These are phyloP conservation scores for Caradrina clavipalpis DNA, from an alignment of 2,888 invertebrate genomes.

Conservation along the genomic window DNA sequence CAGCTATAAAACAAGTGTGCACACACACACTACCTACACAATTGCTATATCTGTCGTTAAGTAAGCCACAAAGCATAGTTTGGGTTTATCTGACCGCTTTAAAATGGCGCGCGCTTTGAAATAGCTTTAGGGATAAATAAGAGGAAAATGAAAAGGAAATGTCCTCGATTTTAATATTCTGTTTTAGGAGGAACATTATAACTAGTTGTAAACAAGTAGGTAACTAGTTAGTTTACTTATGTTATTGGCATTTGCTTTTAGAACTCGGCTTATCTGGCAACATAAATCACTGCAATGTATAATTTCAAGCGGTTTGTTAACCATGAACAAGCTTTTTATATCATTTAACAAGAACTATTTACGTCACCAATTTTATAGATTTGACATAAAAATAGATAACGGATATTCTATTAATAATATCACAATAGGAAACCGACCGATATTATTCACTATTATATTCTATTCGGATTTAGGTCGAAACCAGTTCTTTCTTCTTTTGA, in stretches of 20 bases:
- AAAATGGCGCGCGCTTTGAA: slow-evolving; percentile 22
- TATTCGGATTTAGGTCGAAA: not conserved
- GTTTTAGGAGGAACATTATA: not conserved
- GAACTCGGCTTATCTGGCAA: not conserved
- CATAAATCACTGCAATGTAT: not conserved
- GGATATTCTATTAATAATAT: not conserved
- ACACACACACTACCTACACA: not conserved
- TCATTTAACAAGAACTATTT: not conserved
- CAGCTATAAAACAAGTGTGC: slow-evolving; percentile 64
- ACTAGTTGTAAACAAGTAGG: not conserved
- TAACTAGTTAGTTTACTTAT: not conserved
- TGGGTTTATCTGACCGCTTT: slow-evolving; percentile 36
- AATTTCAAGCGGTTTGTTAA: not conserved
- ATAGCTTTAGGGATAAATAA: slow-evolving; percentile 33
- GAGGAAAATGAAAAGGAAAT: slow-evolving; percentile 38
- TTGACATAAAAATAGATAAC: not conserved
- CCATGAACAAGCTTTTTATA: not conserved
- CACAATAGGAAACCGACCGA: not conserved
- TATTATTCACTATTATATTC: slow-evolving; percentile 1
- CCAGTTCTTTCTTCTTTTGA: slow-evolving; percentile 4
- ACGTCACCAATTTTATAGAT: not conserved
- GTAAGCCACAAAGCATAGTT: slow-evolving; percentile 45
- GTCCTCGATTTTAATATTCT: slow-evolving; percentile 1
- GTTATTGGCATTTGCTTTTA: not conserved
- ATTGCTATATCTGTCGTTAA: slow-evolving; percentile 49